phyloP scores from a whole-genome alignment of 2,113 vertebrate genomes.

The Clupea harengus region DNA sequence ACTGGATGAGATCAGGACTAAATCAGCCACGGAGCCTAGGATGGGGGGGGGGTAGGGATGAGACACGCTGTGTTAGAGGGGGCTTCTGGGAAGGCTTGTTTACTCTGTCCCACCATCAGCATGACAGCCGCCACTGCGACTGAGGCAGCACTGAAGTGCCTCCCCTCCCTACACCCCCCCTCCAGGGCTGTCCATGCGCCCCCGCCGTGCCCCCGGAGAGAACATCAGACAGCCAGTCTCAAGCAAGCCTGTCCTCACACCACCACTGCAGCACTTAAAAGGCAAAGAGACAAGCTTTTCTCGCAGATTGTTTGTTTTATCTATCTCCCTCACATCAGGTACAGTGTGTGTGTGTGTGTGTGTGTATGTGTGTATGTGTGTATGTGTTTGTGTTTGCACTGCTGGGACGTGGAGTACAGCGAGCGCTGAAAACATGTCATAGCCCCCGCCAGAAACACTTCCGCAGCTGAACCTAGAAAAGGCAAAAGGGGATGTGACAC shows the following conservation, averaged over 20 bases:
- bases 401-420: not conserved
- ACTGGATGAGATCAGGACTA: slow-evolving; percentile 51
- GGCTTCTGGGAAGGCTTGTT: slow-evolving; percentile 51
- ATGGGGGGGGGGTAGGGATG: not conserved
- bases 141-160: slow-evolving; percentile 36
- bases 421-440: not conserved
- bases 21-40: slow-evolving; percentile 41
- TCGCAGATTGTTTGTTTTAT: not conserved
- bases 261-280: not conserved
- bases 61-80: slow-evolving; percentile 18
- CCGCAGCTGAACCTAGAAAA: not conserved
- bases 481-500: not conserved
- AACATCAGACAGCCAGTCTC: not conserved
- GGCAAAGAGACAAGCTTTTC: not conserved
- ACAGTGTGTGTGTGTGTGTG: not conserved
- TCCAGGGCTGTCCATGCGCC: not conserved
- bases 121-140: slow-evolving; percentile 34
- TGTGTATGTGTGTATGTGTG: not conserved
- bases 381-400: not conserved
- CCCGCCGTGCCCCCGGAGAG: not conserved
- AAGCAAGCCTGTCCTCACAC: not conserved
- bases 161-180: not conserved
- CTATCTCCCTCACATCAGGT: not conserved
- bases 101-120: slow-evolving; percentile 46
- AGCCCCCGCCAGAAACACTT: not conserved